Evolutionary conservation across 2,797 vertebrate genomes (phyloP), one percentile per base, ranked within the genome.

Genomic region (Spheniscus humboldti): DNA sequence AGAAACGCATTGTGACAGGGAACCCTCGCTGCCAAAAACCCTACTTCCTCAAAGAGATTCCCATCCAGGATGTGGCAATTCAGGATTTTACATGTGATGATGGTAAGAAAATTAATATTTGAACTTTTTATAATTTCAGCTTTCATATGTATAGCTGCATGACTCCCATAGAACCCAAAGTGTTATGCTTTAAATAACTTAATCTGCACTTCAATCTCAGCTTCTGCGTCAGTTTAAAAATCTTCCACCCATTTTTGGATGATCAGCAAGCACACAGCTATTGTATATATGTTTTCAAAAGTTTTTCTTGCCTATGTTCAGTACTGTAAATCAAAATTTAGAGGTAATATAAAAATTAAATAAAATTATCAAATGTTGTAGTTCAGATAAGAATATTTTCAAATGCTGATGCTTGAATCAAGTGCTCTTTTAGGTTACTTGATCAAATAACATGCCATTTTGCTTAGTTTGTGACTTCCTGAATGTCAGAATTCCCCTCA

Each of bases 81-180:
- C 99, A 99, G 95, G 99, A 99, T 97, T 99, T 99, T 94, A 99
- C 99, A 10, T 99, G 99, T 30, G 99, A 99, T 93, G 99, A 99
- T 3, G 99, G 99, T 99, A 97, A 97, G 98, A 66, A 94, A 86
- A 69, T 31, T 30, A 41, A 19, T 79, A 47, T 13, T 35, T 41
- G 14, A 76, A 25, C 7, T 24, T 80, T 31, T 83, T 56, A 16
- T 56, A n/a, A 56, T 76, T 93, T 71, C 33, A 55, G 13, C 31
- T 85, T 80, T 85, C 41, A 2, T 64, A 2, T 13, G 16, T 33
- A 11, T 33, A 68, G 13, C 33, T 64, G 10, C 8, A 23, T 66
- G 18, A 35, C 43, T 59, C 45, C 27, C 22, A 27, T 2, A 17
- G 8, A 47, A 45, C 8, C 9, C 22, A 11, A 80, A 81, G 5